Base-by-base conservation (phyloP, 2,113 vertebrate species). In the Cyanoramphus novaezelandiae region DNA sequence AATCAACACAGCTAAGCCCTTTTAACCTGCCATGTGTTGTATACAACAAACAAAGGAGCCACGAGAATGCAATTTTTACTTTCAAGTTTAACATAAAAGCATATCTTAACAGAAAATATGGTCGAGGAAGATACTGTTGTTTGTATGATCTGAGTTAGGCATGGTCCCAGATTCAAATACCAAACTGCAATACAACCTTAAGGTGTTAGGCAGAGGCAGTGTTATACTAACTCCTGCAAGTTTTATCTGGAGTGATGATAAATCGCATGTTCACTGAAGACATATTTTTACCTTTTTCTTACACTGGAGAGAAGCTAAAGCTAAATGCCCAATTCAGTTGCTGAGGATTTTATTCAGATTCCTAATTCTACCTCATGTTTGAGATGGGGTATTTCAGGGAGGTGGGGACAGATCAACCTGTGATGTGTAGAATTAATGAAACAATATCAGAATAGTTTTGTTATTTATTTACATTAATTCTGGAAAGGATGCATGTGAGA, bases 1-100 rank as follows among this genome's bases (percentile, higher is more conserved):
- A 97, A 98, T 98, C 97, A 98, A 92, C 96, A 97, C 65, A 93
- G 68, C 65, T 96, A 96, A 97, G 68, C 53, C 88, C 68, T 96
- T 97, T 97, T 96, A 97, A 97, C 95, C 90, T 97, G 64, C 50
- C 52, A 50, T 81, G 89, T 79, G 59, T 37, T 65, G 7, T 86
- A 93, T 65, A 83, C 62, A 79, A 94, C 63, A 47, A 29, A 78
- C 39, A 86, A 55, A 85, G 11, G 19, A 95, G 11, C 7, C 44
- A 82, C 9, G 9, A 89, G 44, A 10, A 93, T 70, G 18, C 29
- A 79, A 81, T 92, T 94, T 95, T 84, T 86, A 75, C 92, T 96
- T 97, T 90, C 13, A 76, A 85, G 88, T 93, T 82, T 79, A 68
- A 60, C 9, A 50, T 44, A 70, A 88, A 96, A 96, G 17, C 11